A percentile compares a stretch with the other conserved stretches of the same genome.
phyloP scores from a whole-genome alignment of 2,888 invertebrate genomes.

The Spisula solida region DNA sequence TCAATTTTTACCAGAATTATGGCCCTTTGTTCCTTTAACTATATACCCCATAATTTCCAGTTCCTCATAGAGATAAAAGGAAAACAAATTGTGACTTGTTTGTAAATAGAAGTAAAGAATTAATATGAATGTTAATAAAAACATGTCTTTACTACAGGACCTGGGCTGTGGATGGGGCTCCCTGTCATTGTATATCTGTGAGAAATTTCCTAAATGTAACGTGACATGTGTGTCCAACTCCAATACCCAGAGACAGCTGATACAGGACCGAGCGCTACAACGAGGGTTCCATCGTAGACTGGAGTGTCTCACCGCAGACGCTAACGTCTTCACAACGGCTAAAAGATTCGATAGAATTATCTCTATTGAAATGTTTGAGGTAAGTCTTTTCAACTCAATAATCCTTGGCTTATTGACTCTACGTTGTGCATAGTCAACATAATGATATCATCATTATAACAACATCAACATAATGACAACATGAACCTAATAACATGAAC shows the following conservation, averaged over 20 bases:
- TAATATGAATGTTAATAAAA: too few species aligned
- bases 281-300: constrained; percentile 76
- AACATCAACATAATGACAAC: too few species aligned
- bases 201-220: constrained; percentile 81
- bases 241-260: constrained; percentile 80
- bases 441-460: too few species aligned
- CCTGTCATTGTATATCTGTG: constrained; percentile 79
- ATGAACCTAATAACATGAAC: too few species aligned
- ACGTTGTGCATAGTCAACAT: too few species aligned
- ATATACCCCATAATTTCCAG: too few species aligned
- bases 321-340: constrained; percentile 79
- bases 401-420: too few species aligned
- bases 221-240: constrained; percentile 85
- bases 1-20: too few species aligned
- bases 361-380: constrained; percentile 86
- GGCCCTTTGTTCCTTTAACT: too few species aligned
- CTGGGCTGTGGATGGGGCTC: constrained; percentile 86
- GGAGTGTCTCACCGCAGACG: constrained; percentile 81
- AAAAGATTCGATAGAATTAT: constrained; percentile 82
- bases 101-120: too few species aligned
- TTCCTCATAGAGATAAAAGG: too few species aligned
- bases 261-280: constrained; percentile 73
- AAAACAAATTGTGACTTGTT: too few species aligned
- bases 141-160: constrained; percentile 71
- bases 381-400: constrained; percentile 40